Conservation (phyloP, 2,888 invertebrate genomes). For the Phlogophora meticulosa region DNA sequence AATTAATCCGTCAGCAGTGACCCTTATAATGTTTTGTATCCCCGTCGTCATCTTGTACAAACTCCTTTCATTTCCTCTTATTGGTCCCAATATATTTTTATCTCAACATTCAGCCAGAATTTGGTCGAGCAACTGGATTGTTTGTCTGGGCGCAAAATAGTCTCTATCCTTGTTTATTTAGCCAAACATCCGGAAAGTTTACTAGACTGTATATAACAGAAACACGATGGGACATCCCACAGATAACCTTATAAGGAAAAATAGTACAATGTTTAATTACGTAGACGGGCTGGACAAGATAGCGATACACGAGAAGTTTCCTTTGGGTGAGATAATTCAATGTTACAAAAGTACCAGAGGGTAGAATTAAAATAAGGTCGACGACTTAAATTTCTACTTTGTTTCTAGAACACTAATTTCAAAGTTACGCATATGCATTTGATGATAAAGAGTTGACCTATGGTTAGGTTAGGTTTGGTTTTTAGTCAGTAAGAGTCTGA, state of each 20-base stretch:
- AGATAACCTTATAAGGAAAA: conserved; percentile 35
- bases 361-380: too few relatives aligned
- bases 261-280: conserved; percentile 51
- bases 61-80: conserved; percentile 28
- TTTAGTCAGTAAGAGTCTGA: too few relatives aligned
- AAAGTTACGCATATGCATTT: too few relatives aligned
- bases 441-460: too few relatives aligned
- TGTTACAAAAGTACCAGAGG: not conserved
- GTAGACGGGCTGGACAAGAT: conserved; percentile 10
- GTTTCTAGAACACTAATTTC: too few relatives aligned
- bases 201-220: conserved; percentile 15
- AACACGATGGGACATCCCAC: conserved; percentile 12
- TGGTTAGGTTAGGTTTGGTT: too few relatives aligned
- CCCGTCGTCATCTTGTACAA: not conserved
- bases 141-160: conserved; percentile 15
- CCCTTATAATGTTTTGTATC: conserved; percentile 23
- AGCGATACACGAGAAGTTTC: conserved; percentile 25
- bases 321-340: conserved; percentile 13
- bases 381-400: too few relatives aligned
- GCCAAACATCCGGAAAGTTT: conserved; percentile 33
- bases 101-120: conserved; percentile 11
- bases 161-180: conserved; percentile 27
- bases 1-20: conserved; percentile 10
- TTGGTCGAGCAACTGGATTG: not conserved
- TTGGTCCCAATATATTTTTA: conserved; percentile 9